Evolutionary conservation across 1,140 invertebrate species (phyloP), one percentile per base, ranked within the genome.

Genomic region (Frieseomelitta varia): DNA sequence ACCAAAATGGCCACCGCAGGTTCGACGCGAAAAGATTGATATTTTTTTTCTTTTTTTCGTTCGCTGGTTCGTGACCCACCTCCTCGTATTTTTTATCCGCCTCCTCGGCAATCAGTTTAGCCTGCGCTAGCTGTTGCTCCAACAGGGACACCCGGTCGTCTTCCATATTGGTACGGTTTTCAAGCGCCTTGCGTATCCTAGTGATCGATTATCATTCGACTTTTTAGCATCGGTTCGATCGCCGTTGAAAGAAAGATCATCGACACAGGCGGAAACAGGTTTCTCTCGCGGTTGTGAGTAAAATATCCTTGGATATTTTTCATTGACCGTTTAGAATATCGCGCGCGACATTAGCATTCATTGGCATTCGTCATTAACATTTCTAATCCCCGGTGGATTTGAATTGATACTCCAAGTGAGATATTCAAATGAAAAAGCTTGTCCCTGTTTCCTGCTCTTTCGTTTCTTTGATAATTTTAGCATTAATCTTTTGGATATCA

Each of bases 11-110:
- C 34, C 71, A 75, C 67, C 61, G 47, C 76, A 58, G 30, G 73
- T 24, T 47, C 47, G 14, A 0, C 53, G 63, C 51, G 14, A 56
- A 53, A 55, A 63, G 1, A 47, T 71, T 73, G 74, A 47, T 0
- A 47, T 47, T 47, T 47, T 8, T 47, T 39, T 39, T 39, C 6
- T 39, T 88, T 81, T 84, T 85, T 87, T 79, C 47, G 74, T 81
- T 90, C 78, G 80, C 82, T 88, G 89, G 69, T 84, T 85, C 72
- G 39, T 89, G 92, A 95, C 94, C 94, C 94, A 99, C 99, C 98
- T 99, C 99, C 97, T 99, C 99, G 95, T 99, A 99, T 98, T 99
- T 99, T 96, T 99, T 99, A 96, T 99, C 99, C 90, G 98, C 98
- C 96, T 99, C 99, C 95, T 99, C 98, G 88, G 99, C 99, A 95